phyloP scores from a whole-genome alignment of 2,888 invertebrate species.

The Helobdella robusta region DNA sequence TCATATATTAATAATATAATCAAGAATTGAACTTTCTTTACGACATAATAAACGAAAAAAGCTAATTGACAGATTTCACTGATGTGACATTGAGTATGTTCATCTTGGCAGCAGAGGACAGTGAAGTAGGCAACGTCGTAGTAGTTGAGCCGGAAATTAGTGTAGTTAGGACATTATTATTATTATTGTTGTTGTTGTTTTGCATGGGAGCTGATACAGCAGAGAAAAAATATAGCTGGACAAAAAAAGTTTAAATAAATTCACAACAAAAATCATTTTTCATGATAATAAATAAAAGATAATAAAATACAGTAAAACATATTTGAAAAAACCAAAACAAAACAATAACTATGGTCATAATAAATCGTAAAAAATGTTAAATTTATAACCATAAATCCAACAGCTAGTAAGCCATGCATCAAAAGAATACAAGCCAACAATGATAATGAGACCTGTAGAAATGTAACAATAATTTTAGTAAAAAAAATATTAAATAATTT shows the following conservation, averaged over 20 bases:
- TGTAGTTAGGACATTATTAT: too few relatives aligned
- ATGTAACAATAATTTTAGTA: neutral
- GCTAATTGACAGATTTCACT: too few relatives aligned
- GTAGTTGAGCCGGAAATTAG: too few relatives aligned
- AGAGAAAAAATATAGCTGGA: conserved; percentile 20
- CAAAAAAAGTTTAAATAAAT: neutral
- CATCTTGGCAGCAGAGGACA: too few relatives aligned
- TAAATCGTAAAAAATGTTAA: neutral
- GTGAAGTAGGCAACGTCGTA: too few relatives aligned
- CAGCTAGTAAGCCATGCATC: conserved; percentile 71
- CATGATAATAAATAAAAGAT: neutral
- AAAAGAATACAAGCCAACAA: conserved; percentile 61
- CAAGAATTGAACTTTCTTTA: too few relatives aligned
- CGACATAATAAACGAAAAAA: too few relatives aligned
- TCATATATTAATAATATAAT: too few relatives aligned
- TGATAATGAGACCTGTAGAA: conserved; percentile 56
- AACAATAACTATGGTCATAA: neutral
- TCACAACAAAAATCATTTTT: neutral
- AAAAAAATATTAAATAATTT: too few relatives aligned
- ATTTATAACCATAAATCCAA: conserved; percentile 73
- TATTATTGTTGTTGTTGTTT: too few relatives aligned
- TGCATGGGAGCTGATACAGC: neutral
- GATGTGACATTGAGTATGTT: too few relatives aligned
- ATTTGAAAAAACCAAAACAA: neutral
- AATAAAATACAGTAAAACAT: neutral